Evolutionary conservation across 1,140 invertebrate genomes (phyloP), one percentile per base, ranked within the genome.

Genomic region (Drosophila parvula): DNA sequence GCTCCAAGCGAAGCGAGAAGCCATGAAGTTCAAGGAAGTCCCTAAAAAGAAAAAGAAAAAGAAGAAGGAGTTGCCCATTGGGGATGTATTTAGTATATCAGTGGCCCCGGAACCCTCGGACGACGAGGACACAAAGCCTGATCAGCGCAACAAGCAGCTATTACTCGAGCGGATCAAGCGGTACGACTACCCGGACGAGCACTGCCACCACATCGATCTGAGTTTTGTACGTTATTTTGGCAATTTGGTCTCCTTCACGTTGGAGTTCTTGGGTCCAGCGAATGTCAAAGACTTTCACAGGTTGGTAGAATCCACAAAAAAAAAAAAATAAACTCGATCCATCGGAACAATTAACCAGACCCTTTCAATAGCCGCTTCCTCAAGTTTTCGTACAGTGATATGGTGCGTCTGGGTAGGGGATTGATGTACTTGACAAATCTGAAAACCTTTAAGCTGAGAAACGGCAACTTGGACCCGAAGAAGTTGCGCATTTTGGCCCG

Each of bases 121-220:
- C 59, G 57, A 53, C 0, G 76, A 81, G 28, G 45, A 70, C n/a
- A 34, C 40, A 9, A 71, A 69, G 7, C 14, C 32, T 0, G 83
- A 88, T 44, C 18, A 12, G 16, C 81, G 81, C 30, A 85, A 88
- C 51, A 76, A 70, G 48, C 57, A 53, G 8, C 48, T 69, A 0
- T n/a, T 50, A 4, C 40, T 88, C 9, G 9, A 48, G 1, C 50
- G 44, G 2, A 3, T 50, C 4, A 63, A 57, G 27, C 55, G 60
- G 2, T 71, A 69, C 5, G 40, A 75, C 30, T 88, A 78, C 50
- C 79, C 81, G 0, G 40, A 60, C 1, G 45, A 69, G 16, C 53
- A 80, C 53, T 88, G 84, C 22, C 73, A 88, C 44, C 84, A 88
- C 34, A 74, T 89, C 0, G 75, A 82, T 43, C 55, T 89, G 8